A percentile compares a stretch with the other conserved stretches of the same genome.
Conservation (phyloP, 2,888 invertebrate genomes). For the Clepsis dumicolana region DNA sequence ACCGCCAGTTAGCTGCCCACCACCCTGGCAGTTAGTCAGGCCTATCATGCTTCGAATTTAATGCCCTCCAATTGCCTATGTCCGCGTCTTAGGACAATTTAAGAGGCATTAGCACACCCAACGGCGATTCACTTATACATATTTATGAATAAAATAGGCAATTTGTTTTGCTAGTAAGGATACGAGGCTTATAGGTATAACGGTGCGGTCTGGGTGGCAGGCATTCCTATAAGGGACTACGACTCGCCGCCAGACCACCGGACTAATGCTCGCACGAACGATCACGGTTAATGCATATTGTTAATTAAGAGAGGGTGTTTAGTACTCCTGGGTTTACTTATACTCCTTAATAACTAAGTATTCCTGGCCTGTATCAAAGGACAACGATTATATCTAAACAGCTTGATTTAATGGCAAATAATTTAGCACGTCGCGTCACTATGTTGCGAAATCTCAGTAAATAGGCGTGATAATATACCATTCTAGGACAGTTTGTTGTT, state of each 20-base stretch:
- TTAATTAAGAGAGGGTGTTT: conserved; percentile 20
- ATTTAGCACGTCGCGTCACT: conserved; percentile 33
- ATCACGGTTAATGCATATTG: conserved; percentile 13
- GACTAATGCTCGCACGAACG: conserved; percentile 17
- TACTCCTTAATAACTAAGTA: background rate
- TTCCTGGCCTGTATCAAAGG: conserved; percentile 17
- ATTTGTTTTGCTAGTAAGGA: conserved; percentile 53
- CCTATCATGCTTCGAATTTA: conserved; percentile 71
- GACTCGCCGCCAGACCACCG: conserved; percentile 6
- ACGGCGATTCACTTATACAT: conserved; percentile 71
- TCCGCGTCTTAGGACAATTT: conserved; percentile 70
- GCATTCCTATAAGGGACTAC: conserved; percentile 62
- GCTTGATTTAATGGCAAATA: conserved; percentile 20
- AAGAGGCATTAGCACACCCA: conserved; percentile 71
- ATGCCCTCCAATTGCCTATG: conserved; percentile 67
- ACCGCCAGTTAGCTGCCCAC: conserved; percentile 65
- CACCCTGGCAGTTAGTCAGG: conserved; percentile 56
- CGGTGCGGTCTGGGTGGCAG: conserved; percentile 59
- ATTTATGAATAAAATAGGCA: conserved; percentile 75
- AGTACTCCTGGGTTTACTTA: background rate
- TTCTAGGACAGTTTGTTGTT: conserved; percentile 38
- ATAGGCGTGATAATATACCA: conserved; percentile 33
- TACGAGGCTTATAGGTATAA: conserved; percentile 59
- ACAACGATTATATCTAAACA: conserved; percentile 26
- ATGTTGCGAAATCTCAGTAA: conserved; percentile 30